A percentile compares a stretch with the other conserved stretches of the same genome.
These are phyloP conservation scores for Alaudala cheleensis DNA, from an alignment of 2,113 vertebrate species.

Conservation along the genomic window DNA sequence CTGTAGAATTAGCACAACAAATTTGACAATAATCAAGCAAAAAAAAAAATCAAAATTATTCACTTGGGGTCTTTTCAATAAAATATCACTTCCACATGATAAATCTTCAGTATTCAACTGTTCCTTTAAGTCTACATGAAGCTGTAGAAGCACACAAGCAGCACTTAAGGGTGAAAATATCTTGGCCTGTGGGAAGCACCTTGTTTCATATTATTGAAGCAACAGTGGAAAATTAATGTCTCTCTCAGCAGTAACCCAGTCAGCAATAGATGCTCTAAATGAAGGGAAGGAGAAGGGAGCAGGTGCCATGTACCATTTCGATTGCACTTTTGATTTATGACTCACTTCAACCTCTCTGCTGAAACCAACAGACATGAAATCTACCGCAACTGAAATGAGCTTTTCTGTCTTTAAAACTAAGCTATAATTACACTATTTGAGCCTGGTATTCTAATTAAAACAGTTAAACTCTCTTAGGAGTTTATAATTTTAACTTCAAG, in stretches of 20 bases:
- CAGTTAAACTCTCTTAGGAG: neutral
- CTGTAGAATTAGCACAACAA: neutral
- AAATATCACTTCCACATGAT: neutral
- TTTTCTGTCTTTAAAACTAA: neutral
- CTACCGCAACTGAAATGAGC: neutral
- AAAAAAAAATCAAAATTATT: neutral
- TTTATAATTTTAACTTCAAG: conserved; percentile 5
- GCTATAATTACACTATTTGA: neutral
- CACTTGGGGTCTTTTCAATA: neutral
- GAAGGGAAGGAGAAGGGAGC: neutral
- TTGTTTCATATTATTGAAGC: neutral
- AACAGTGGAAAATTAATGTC: neutral
- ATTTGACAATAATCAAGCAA: neutral
- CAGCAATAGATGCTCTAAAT: neutral
- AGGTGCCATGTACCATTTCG: neutral
- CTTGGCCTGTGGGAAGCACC: neutral
- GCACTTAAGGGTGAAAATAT: neutral
- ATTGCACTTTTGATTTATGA: neutral
- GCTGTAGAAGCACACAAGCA: neutral
- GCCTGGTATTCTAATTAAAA: neutral
- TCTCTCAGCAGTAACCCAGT: neutral
- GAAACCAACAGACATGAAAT: neutral
- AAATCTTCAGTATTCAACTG: neutral
- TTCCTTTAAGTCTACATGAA: neutral
- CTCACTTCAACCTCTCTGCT: neutral